These are phyloP conservation scores for Papilio polyxenes DNA, from an alignment of 1,140 invertebrate species.

Conservation along the genomic window DNA sequence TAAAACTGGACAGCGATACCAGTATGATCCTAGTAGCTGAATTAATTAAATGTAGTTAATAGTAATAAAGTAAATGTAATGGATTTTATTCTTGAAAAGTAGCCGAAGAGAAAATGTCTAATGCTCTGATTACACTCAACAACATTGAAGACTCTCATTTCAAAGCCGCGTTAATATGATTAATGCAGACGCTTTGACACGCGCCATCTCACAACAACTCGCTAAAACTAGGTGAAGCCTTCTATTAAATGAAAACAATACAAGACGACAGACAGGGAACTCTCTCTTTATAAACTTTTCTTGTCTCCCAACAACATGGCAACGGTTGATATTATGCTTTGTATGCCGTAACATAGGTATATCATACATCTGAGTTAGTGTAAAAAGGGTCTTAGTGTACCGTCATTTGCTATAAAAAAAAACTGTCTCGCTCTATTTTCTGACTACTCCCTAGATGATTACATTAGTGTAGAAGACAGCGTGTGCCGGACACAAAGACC, in stretches of 20 bases:
- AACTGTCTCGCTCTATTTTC: too few species aligned
- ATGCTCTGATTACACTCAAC: not conserved
- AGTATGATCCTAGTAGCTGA: not conserved
- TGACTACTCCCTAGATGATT: not conserved
- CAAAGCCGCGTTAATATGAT: constrained; percentile 1
- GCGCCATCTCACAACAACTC: not conserved
- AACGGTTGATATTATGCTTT: too few species aligned
- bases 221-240: not conserved
- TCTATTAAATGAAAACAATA: constrained; percentile 11
- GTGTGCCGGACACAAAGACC: not conserved
- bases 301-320: too few species aligned
- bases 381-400: too few species aligned
- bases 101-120: not conserved
- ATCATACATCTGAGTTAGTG: too few species aligned
- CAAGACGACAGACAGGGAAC: not conserved
- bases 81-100: not conserved
- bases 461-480: not conserved
- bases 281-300: not conserved
- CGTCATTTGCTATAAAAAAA: too few species aligned
- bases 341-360: too few species aligned
- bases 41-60: not conserved
- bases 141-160: not conserved
- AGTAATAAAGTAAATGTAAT: not conserved
- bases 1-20: not conserved
- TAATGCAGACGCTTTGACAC: not conserved